Base-by-base conservation (phyloP, 1,140 invertebrate genomes). In the Drosophila setifemur region DNA sequence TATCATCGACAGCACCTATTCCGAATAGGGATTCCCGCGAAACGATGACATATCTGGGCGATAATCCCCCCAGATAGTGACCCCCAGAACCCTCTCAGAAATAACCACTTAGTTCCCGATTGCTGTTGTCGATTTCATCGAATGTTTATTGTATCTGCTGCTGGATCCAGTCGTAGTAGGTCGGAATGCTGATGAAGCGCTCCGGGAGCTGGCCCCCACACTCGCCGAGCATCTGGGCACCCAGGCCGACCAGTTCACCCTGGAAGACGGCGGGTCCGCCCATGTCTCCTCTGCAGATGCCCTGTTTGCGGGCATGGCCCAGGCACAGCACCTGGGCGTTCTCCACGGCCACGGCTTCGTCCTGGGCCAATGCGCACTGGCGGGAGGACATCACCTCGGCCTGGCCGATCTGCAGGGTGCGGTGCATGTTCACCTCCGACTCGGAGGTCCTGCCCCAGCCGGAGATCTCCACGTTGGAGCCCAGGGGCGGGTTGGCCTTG, bases 251-350 rank as follows among this genome's bases (percentile, higher is more conserved):
- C 9, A 89, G 58, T 2, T 63, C 4, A 0, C 45, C 52, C 0
- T 45, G 1, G 18, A 76, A 89, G 43, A 89, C 83, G 4, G 88
- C 88, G 0, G 88, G 88, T 4, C 88, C 79, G 4, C 88, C 88
- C 6, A 75, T 61, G 14, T 89, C 88, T 1, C 88, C 88, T 1
- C 33, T 2, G 25, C 88, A 89, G 45, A 82, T 71, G n/a, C 88
- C 88, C 7, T 88, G 70, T 0, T 74, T 74, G 7, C 76, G 45
- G 3, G 40, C 40, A 16, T 89, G 83, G 2, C 68, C 61, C 48
- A 89, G 26, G 18, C 88, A 89, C 5, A 89, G 37, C 8, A 79
- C 54, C 52, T 89, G 78, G 14, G 76, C 71, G 35, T 86, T 63
- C 19, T 9, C 6, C 4, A 37, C 3, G 0, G n/a, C 5, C n/a